Percentiles rank a stretch among this genome's conserved stretches.
These are phyloP conservation scores for Zaprionus obscuricornis DNA, from an alignment of 2,888 invertebrate genomes.

Conservation along the genomic window DNA sequence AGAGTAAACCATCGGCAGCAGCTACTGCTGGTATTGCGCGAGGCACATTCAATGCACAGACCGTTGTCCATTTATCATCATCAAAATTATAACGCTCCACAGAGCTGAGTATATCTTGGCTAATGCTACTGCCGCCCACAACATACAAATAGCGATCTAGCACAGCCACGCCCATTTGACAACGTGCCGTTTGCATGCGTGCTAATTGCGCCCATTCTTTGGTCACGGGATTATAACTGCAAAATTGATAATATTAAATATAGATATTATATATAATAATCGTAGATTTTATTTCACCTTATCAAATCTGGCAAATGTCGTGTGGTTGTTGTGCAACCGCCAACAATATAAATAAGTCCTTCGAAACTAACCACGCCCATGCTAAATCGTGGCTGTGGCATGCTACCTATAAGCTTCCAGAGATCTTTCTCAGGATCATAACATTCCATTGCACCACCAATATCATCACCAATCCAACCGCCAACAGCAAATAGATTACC, in stretches of 20 bases:
- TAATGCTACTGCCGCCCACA: slow-evolving; percentile 94
- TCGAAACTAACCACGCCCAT: slow-evolving; percentile 93
- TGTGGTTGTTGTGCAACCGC: slow-evolving; percentile 92
- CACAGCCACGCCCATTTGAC: slow-evolving; percentile 95
- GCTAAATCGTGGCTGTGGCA: slow-evolving; percentile 94
- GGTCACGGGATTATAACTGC: slow-evolving; percentile 90
- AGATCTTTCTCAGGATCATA: slow-evolving; percentile 91
- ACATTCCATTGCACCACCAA: slow-evolving; percentile 93
- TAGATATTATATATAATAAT: no score
- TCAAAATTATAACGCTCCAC: slow-evolving; percentile 88
- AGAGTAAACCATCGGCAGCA: slow-evolving; percentile 91
- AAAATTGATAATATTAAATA: background rate
- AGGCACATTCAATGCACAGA: slow-evolving; percentile 89
- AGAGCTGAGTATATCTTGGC: slow-evolving; percentile 90
- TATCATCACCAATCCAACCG: slow-evolving; percentile 96
- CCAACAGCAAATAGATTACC: slow-evolving; percentile 94
- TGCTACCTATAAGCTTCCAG: slow-evolving; percentile 90
- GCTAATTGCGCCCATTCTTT: slow-evolving; percentile 91
- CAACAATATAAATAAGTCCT: slow-evolving; percentile 91
- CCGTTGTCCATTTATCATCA: slow-evolving; percentile 89
- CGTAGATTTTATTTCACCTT: slow-evolving; percentile 66
- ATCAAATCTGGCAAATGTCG: slow-evolving; percentile 91
- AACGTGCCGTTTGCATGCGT: slow-evolving; percentile 91
- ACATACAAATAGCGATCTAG: slow-evolving; percentile 92
- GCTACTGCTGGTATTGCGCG: slow-evolving; percentile 93